Base-by-base conservation (phyloP, 2,113 vertebrate genomes). In the Myotis brandtii region DNA sequence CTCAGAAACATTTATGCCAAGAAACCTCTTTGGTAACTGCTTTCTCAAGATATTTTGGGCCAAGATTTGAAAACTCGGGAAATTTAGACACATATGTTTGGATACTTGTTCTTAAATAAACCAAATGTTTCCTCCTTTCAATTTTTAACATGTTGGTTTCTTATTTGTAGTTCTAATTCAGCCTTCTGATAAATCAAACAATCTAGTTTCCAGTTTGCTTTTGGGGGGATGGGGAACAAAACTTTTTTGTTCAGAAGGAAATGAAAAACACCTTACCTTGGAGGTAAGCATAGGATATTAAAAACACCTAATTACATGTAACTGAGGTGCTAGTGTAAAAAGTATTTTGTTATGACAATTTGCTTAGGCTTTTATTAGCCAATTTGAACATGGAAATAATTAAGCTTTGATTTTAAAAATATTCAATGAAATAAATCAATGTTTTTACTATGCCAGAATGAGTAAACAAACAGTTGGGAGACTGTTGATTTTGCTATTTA, bases 1-100 rank as follows among this genome's bases (percentile, higher is more conserved):
- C 64, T 91, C 67, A 86, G 56, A 82, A 92, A 91, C 32, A 91
- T 85, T 46, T 52, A 72, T 91, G 83, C 81, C 91, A 96, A 95
- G 75, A 94, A 94, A 89, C 6, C 40, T 89, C 43, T 92, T 88
- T 70, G 66, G 56, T 95, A 94, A 89, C 64, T 96, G 59, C 59
- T 95, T 97, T 96, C 70, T 66, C 27, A 54, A 94, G 89, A 92
- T 95, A 91, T 93, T 96, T 91, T 96, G 43, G 92, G 70, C 40
- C 52, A 81, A 94, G 72, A 95, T 95, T 94, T 96, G 89, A 96
- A 96, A 96, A 96, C 76, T 94, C 72, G 43, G 54, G 23, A 91
- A 94, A 96, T 97, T 64, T 89, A 85, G 70, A 84, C 13, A 82
- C 52, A 76, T 83, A 69, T 93, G 73, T 96, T 96, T 96, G 56